These are phyloP conservation scores for Neogobius melanostomus DNA, from an alignment of 2,113 vertebrate species.

Conservation along the genomic window DNA sequence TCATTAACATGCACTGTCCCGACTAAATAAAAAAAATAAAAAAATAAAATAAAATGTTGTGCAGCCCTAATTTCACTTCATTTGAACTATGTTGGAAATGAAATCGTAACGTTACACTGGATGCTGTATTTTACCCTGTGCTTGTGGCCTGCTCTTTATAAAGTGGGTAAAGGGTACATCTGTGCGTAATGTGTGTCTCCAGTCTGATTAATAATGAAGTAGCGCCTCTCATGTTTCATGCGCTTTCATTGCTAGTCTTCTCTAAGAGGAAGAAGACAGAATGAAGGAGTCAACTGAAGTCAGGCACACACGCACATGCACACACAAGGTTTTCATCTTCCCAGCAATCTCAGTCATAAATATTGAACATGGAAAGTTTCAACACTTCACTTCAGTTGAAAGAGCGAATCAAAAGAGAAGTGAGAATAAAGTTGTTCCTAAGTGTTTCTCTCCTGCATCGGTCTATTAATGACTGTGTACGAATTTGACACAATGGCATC, in stretches of 20 bases:
- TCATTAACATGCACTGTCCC: too few relatives aligned
- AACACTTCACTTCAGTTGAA: slow-evolving; percentile 30
- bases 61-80: too few relatives aligned
- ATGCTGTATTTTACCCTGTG: neutral
- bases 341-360: slow-evolving; percentile 19
- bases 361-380: slow-evolving; percentile 19
- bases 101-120: neutral
- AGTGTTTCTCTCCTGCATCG: neutral
- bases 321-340: neutral
- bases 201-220: slow-evolving; percentile 52
- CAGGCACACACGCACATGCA: slow-evolving; percentile 2
- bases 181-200: slow-evolving; percentile 28
- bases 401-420: slow-evolving; percentile 1
- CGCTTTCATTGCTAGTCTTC: slow-evolving; percentile 32
- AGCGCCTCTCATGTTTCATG: slow-evolving; percentile 48
- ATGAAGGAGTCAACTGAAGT: slow-evolving; percentile 23
- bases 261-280: slow-evolving; percentile 25
- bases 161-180: slow-evolving; percentile 2
- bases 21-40: too few relatives aligned
- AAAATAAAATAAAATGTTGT: too few relatives aligned
- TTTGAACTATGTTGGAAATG: neutral
- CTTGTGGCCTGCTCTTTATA: neutral
- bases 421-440: neutral
- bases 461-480: neutral
- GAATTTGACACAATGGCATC: neutral